Evolutionary conservation across 2,797 vertebrate genomes (phyloP), one percentile per base, ranked within the genome.

Genomic region (Squalus acanthias): DNA sequence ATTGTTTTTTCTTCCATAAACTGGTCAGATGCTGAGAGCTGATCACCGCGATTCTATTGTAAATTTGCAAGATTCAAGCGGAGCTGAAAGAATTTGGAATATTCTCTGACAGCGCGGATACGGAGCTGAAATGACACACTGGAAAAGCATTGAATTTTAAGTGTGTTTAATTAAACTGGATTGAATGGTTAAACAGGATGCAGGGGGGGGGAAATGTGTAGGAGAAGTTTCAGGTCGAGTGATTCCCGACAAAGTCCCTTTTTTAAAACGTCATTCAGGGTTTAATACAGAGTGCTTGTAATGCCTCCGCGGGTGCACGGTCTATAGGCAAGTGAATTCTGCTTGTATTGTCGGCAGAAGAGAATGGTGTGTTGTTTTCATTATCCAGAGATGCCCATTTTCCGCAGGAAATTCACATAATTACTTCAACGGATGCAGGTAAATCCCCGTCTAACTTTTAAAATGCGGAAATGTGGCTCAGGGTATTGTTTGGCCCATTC

Each of bases 251-350:
- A 97, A 97, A 97, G 97, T 97, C 96, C 96, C 96, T 96, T 95
- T 96, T 97, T 96, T 96, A 97, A 96, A 96, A 96, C 96, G 97
- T 97, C 97, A 97, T 96, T 96, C 70, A 96, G 96, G 96, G 96
- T 96, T 96, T 96, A 97, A 97, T 96, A 93, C 96, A 96, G 96
- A 63, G 94, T 82, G 29, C 89, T 96, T 96, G 97, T 96, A 96
- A 97, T 79, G 94, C 96, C 96, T 96, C 96, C 89, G 96, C 85
- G 69, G 97, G 97, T 96, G 96, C 79, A 65, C 95, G 76, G 82
- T 72, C 94, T 96, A 93, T 93, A n/a, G 22, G 95, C 60, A 70
- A 57, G 96, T 26, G 79, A 82, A 96, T 76, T 96, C 33, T 91
- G 88, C 74, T 76, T 53, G 88, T 67, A 39, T 91, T 85, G 96